phyloP scores from a whole-genome alignment of 2,113 vertebrate genomes.

The Bettongia penicillata region DNA sequence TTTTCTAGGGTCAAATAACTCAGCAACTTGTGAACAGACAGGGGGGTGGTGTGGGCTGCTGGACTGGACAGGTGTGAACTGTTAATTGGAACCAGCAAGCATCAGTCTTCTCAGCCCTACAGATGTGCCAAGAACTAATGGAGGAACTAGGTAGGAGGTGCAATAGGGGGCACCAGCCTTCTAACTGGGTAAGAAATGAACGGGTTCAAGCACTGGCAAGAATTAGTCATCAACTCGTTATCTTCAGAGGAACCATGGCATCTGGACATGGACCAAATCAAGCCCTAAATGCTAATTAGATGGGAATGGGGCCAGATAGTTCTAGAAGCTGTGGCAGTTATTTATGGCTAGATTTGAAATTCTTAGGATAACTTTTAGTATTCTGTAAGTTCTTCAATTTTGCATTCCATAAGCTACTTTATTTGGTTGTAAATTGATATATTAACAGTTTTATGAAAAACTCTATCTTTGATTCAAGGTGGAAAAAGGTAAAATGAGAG shows the following conservation, averaged over 20 bases:
- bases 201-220: not conserved
- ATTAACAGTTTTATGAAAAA: not conserved
- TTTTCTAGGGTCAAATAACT: not conserved
- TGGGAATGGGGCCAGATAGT: not conserved
- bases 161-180: not conserved
- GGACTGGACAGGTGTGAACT: not conserved
- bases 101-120: not conserved
- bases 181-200: not conserved
- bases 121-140: not conserved
- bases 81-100: not conserved
- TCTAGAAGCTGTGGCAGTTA: not conserved
- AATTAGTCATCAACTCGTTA: not conserved
- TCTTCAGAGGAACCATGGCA: not conserved
- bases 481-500: not conserved
- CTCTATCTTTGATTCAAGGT: not conserved
- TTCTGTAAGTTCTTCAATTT: not conserved
- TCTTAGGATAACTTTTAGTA: not conserved
- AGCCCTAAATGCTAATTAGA: not conserved
- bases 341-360: not conserved
- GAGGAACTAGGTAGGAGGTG: not conserved
- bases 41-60: not conserved
- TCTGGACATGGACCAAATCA: not conserved
- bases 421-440: not conserved
- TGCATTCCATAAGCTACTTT: not conserved
- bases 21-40: not conserved